These are phyloP conservation scores for Heliconius eleuchia DNA, from an alignment of 1,140 invertebrate genomes.

Conservation along the genomic window DNA sequence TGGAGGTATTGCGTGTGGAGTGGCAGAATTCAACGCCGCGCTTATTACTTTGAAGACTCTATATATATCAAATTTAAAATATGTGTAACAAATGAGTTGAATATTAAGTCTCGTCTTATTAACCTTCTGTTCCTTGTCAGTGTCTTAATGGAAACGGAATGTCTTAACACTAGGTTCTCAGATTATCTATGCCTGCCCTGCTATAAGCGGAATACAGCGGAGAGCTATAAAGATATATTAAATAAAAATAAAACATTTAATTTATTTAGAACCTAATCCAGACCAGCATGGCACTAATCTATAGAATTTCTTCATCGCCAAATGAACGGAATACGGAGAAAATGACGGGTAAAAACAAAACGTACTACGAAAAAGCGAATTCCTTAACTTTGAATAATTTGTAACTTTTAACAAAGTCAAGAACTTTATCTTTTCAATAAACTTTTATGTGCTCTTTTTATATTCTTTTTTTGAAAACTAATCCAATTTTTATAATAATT, in stretches of 20 bases:
- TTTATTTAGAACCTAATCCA: neutral
- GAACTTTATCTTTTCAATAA: conserved; percentile 36
- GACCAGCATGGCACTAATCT: neutral
- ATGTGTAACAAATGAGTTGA: too few relatives aligned
- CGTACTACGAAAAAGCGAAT: conserved; percentile 20
- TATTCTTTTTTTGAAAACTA: conserved; percentile 31
- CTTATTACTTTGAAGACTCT: too few relatives aligned
- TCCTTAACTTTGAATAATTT: conserved; percentile 37
- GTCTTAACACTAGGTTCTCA: neutral
- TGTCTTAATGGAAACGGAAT: neutral
- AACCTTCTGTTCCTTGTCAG: too few relatives aligned
- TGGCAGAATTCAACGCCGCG: too few relatives aligned
- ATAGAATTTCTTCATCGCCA: neutral
- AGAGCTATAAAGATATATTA: too few relatives aligned
- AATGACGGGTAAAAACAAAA: conserved; percentile 17
- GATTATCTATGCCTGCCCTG: neutral
- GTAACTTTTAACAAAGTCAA: conserved; percentile 36
- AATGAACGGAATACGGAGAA: conserved; percentile 17
- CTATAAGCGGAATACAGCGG: neutral
- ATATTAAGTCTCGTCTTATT: too few relatives aligned
- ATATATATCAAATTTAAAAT: too few relatives aligned
- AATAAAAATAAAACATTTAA: too few relatives aligned
- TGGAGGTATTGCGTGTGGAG: too few relatives aligned
- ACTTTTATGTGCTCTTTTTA: conserved; percentile 37
- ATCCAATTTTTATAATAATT: conserved; percentile 36